A percentile compares a stretch with the other conserved stretches of the same genome.
phyloP scores from a whole-genome alignment of 2,797 vertebrate species.

The Cirrhinus mrigala region DNA sequence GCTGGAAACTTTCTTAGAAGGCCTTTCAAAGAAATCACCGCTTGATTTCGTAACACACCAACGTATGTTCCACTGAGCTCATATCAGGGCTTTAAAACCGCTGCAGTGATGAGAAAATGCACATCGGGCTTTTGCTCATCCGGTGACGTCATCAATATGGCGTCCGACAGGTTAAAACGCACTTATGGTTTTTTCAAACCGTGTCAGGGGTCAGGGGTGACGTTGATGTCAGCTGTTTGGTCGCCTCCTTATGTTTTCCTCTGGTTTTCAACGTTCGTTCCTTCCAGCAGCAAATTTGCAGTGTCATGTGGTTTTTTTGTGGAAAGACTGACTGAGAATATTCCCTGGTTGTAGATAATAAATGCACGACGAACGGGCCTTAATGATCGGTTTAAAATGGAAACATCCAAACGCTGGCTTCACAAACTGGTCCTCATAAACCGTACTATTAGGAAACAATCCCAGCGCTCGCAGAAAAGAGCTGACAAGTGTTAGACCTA shows the following conservation, averaged over 20 bases:
- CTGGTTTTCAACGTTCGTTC: slow-evolving; percentile 18
- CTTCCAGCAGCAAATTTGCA: slow-evolving; percentile 26
- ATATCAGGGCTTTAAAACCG: not conserved
- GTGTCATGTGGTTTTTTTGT: slow-evolving; percentile 49
- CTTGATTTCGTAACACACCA: not conserved
- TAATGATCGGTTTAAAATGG: slow-evolving; percentile 79
- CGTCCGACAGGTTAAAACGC: not conserved
- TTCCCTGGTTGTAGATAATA: slow-evolving; percentile 70
- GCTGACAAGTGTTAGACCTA: slow-evolving; percentile 75
- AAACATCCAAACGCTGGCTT: slow-evolving; percentile 72
- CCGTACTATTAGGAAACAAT: slow-evolving; percentile 76
- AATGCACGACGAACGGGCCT: slow-evolving; percentile 62
- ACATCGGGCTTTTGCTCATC: not conserved
- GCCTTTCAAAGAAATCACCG: not conserved
- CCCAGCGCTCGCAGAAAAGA: slow-evolving; percentile 69
- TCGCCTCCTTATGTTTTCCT: not conserved
- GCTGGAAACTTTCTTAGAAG: not conserved
- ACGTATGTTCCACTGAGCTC: not conserved
- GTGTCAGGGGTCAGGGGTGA: slow-evolving; percentile 15
- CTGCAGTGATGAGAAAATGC: not conserved
- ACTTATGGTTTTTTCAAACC: not conserved
- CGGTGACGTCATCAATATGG: not conserved
- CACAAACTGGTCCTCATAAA: slow-evolving; percentile 73
- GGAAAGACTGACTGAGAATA: slow-evolving; percentile 74
- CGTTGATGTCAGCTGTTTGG: slow-evolving; percentile 16